These are phyloP conservation scores for Remorina albescens DNA, from an alignment of 2,797 vertebrate species.

Conservation along the genomic window DNA sequence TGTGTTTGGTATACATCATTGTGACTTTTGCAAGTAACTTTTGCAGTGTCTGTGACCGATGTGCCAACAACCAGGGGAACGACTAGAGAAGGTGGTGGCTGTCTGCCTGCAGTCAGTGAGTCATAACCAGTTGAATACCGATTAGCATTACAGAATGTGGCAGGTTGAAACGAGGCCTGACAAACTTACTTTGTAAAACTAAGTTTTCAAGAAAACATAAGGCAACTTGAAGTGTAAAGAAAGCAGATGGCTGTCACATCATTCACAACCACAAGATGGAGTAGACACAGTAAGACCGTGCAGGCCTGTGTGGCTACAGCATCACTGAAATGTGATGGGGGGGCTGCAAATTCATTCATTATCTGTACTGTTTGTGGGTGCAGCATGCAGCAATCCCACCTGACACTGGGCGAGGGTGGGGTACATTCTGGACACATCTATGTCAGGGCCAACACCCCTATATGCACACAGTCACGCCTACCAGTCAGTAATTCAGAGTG, in stretches of 20 bases:
- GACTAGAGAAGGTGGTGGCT: slow-evolving; percentile 22
- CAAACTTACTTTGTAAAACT: slow-evolving; percentile 34
- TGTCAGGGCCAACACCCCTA: too few relatives aligned
- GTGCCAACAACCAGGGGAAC: slow-evolving; percentile 11
- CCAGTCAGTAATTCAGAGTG: too few relatives aligned
- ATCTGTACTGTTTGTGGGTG: too few relatives aligned
- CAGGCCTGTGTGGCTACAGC: background rate
- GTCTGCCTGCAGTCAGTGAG: slow-evolving; percentile 59
- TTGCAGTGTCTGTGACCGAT: slow-evolving; percentile 10
- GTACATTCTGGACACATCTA: too few relatives aligned
- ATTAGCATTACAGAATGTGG: slow-evolving; percentile 37
- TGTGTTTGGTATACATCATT: slow-evolving; percentile 18
- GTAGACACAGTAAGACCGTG: background rate
- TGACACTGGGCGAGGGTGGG: too few relatives aligned
- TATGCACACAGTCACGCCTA: too few relatives aligned
- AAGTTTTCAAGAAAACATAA: slow-evolving; percentile 30
- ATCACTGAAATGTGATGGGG: background rate
- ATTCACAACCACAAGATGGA: slow-evolving; percentile 14
- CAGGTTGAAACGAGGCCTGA: slow-evolving; percentile 48
- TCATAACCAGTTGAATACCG: slow-evolving; percentile 54
- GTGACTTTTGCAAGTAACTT: slow-evolving; percentile 32
- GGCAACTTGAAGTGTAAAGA: slow-evolving; percentile 38
- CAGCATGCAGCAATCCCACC: too few relatives aligned
- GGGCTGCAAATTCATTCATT: background rate
- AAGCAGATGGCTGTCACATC: slow-evolving; percentile 48